phyloP scores from a whole-genome alignment of 1,140 invertebrate genomes.

The Monomorium pharaonis region DNA sequence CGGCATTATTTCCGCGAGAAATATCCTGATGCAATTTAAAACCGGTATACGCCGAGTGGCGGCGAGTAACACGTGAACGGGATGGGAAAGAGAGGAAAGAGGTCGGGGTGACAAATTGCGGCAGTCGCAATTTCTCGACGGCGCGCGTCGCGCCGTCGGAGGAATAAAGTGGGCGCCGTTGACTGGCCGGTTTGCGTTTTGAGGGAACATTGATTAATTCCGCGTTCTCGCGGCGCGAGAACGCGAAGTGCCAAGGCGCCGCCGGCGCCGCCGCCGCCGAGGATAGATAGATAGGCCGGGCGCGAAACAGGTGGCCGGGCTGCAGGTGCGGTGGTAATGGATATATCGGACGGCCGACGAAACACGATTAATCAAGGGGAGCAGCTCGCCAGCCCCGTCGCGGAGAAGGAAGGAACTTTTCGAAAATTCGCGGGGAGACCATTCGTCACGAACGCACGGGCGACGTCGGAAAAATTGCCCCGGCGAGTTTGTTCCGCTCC shows the following conservation, averaged over 20 bases:
- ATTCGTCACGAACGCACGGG: slow-evolving; percentile 54
- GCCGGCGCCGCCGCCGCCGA: background rate
- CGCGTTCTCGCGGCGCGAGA: slow-evolving; percentile 27
- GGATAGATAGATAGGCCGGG: slow-evolving; percentile 54
- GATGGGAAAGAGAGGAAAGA: background rate
- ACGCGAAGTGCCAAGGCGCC: slow-evolving; percentile 32
- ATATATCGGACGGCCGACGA: slow-evolving; percentile 59
- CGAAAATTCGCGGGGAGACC: slow-evolving; percentile 44
- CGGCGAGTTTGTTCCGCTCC: slow-evolving; percentile 1
- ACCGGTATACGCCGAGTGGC: slow-evolving; percentile 2
- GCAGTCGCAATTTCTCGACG: slow-evolving; percentile 62
- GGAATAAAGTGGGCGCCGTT: slow-evolving; percentile 51
- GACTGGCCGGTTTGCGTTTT: slow-evolving; percentile 27
- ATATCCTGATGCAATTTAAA: slow-evolving; percentile 67
- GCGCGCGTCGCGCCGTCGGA: background rate
- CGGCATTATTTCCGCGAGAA: slow-evolving; percentile 59
- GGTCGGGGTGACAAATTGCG: slow-evolving; percentile 64
- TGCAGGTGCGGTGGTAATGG: slow-evolving; percentile 58
- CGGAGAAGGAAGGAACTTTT: slow-evolving; percentile 41
- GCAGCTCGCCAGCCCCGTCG: slow-evolving; percentile 5
- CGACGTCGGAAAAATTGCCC: slow-evolving; percentile 49
- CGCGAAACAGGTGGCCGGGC: slow-evolving; percentile 48
- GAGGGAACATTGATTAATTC: slow-evolving; percentile 69
- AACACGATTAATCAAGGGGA: slow-evolving; percentile 64
- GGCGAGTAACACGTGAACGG: slow-evolving; percentile 8